Conservation (phyloP, 2,113 vertebrate genomes). For the Pipra filicauda region DNA sequence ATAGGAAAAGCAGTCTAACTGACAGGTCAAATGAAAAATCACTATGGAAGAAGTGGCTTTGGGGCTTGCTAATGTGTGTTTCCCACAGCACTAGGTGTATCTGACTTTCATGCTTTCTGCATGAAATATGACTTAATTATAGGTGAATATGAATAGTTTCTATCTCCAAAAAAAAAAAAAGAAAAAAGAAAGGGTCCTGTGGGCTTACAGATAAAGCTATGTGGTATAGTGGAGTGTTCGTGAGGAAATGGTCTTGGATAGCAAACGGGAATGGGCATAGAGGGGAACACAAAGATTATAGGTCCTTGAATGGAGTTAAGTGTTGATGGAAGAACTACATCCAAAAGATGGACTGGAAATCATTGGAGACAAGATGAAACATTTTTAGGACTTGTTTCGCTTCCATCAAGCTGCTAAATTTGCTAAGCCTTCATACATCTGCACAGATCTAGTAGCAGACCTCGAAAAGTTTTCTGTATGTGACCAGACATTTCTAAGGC, state of each 20-base stretch:
- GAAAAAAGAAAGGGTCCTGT: not conserved
- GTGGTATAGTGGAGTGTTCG: not conserved
- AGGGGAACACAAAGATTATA: not conserved
- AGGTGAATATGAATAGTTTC: not conserved
- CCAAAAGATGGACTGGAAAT: not conserved
- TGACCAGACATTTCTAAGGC: not conserved
- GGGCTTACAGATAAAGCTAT: not conserved
- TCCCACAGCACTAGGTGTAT: not conserved
- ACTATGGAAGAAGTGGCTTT: not conserved
- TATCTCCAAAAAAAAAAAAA: not conserved
- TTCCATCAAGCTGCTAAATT: not conserved
- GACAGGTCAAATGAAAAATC: not conserved
- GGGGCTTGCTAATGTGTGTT: not conserved
- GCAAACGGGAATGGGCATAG: not conserved
- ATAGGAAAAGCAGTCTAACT: not conserved
- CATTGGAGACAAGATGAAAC: not conserved
- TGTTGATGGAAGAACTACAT: not conserved
- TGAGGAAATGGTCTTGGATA: not conserved
- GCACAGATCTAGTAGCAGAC: not conserved
- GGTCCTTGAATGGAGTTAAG: not conserved
- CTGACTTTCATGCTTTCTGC: not conserved
- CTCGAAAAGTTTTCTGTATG: not conserved
- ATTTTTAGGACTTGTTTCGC: not conserved
- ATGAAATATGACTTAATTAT: not conserved
- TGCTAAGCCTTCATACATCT: not conserved